These are phyloP conservation scores for Sarotherodon lohbergeri DNA, from an alignment of 2,113 vertebrate genomes.

Conservation along the genomic window DNA sequence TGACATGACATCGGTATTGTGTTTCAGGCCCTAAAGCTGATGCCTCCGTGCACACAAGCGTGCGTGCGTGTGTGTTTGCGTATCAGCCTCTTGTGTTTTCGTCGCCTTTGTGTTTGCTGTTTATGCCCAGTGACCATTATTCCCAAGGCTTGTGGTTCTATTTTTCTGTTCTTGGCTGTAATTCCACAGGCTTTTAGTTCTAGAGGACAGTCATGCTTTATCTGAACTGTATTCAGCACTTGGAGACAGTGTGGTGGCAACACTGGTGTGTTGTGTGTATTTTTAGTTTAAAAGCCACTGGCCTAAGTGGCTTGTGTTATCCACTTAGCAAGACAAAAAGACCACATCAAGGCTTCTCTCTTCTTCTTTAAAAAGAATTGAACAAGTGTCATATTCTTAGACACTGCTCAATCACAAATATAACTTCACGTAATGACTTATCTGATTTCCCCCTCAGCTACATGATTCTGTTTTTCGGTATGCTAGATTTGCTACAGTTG, in stretches of 20 bases:
- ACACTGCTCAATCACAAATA: neutral
- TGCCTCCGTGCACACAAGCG: neutral
- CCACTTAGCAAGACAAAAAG: conserved; percentile 10
- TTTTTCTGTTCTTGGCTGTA: conserved; percentile 1
- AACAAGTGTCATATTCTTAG: neutral
- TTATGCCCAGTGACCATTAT: conserved; percentile 1
- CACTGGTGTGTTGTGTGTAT: conserved; percentile 20
- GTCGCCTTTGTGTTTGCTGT: neutral
- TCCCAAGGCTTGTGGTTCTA: neutral
- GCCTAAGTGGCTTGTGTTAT: conserved; percentile 20
- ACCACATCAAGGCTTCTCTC: neutral
- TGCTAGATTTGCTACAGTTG: conserved; percentile 3
- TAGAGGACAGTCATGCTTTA: conserved; percentile 26
- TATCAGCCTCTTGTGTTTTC: neutral
- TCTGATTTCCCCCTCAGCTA: neutral
- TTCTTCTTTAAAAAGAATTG: neutral
- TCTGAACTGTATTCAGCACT: conserved; percentile 22
- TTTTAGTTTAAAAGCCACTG: conserved; percentile 13
- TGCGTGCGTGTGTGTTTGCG: neutral
- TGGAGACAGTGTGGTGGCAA: conserved; percentile 33
- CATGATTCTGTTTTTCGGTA: conserved; percentile 18
- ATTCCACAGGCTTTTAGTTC: conserved; percentile 1
- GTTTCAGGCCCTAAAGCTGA: conserved; percentile 7
- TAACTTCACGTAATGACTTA: conserved; percentile 7
- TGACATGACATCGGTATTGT: conserved; percentile 52